Evolutionary conservation across 2,888 invertebrate species (phyloP).

Genomic region (Eristalis arbustorum): DNA sequence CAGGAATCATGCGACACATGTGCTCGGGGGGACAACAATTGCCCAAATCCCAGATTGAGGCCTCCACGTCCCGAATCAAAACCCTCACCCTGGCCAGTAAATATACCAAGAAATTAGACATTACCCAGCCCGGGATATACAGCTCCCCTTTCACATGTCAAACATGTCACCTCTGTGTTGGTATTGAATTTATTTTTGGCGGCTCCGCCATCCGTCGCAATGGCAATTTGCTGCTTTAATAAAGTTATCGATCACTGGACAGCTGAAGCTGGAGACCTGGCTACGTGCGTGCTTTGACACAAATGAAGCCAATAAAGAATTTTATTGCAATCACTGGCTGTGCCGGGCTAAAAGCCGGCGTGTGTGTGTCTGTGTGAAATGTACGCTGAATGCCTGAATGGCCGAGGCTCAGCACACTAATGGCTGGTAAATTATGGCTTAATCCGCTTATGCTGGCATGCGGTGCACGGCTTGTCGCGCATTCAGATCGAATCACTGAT

Average conservation of each 20-base stretch:
- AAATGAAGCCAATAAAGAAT: constrained; percentile 57
- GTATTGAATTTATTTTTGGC: constrained; percentile 45
- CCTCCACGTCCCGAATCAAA: constrained; percentile 27
- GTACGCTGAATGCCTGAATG: constrained; percentile 7
- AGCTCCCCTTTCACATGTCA: constrained; percentile 9
- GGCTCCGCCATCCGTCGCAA: constrained; percentile 33
- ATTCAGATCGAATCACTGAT: neutral
- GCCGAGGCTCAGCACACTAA: constrained; percentile 26
- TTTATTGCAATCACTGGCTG: constrained; percentile 41
- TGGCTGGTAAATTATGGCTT: constrained; percentile 42
- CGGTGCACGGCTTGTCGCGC: neutral
- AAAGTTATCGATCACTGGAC: constrained; percentile 55
- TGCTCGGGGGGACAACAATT: constrained; percentile 13
- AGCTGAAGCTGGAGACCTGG: neutral
- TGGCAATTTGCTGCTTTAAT: constrained; percentile 62
- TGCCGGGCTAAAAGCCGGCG: constrained; percentile 16
- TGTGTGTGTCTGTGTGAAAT: neutral
- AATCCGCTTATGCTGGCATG: constrained; percentile 16
- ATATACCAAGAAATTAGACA: constrained; percentile 43
- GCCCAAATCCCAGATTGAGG: constrained; percentile 16
- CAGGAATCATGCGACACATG: neutral
- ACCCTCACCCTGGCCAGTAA: neutral
- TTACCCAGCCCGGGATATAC: constrained; percentile 17
- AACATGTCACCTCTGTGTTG: constrained; percentile 41
- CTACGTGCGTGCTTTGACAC: constrained; percentile 40